Evolutionary conservation across 2,888 invertebrate genomes (phyloP).

Genomic region (Encarsia formosa): DNA sequence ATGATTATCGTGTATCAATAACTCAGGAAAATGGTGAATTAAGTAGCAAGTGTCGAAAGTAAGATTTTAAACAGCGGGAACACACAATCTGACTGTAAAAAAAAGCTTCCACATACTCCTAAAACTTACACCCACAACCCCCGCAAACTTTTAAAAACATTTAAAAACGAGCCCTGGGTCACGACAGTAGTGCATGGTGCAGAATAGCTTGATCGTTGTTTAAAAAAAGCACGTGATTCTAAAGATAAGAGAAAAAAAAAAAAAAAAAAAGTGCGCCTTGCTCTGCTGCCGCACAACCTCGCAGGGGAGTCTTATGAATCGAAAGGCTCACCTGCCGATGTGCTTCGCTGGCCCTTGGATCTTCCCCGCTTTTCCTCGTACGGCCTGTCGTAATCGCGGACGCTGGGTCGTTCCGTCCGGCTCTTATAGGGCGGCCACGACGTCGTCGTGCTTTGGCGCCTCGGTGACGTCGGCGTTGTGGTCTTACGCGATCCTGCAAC

Average conservation of each 20-base stretch:
- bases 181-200: conserved; percentile 46
- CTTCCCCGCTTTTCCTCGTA: conserved; percentile 43
- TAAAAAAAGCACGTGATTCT: too few species aligned
- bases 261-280: conserved; percentile 23
- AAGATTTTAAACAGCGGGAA: too few species aligned
- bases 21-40: too few species aligned
- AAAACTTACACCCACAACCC: too few species aligned
- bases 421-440: conserved; percentile 48
- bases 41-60: too few species aligned
- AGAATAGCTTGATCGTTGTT: conserved; percentile 38
- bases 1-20: too few species aligned
- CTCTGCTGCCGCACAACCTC: conserved; percentile 18
- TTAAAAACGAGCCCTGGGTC: conserved; percentile 22
- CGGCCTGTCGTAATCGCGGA: conserved; percentile 45
- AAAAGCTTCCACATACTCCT: too few species aligned
- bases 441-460: conserved; percentile 46
- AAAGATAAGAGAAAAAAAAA: too few species aligned
- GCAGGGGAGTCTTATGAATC: too few species aligned
- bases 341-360: background rate
- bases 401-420: conserved; percentile 47
- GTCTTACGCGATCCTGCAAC: conserved; percentile 46
- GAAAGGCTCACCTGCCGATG: conserved; percentile 21
- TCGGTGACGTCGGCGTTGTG: conserved; percentile 48
- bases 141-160: too few species aligned
- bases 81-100: too few species aligned